Evolutionary conservation across 2,888 invertebrate genomes (phyloP), one percentile per base, ranked within the genome.

Genomic region (Sinodicranocentrus sp.): DNA sequence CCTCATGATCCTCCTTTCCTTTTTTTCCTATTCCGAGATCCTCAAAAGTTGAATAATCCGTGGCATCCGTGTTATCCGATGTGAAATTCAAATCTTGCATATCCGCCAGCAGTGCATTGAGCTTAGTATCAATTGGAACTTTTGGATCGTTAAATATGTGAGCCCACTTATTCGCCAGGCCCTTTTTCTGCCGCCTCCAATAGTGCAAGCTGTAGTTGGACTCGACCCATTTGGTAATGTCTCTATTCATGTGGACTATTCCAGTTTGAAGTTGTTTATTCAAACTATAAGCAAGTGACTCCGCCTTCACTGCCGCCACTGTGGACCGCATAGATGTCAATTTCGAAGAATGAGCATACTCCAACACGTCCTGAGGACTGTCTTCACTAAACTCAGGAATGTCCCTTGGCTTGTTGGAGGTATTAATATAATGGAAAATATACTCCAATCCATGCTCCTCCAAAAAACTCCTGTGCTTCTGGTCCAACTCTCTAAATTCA

Each of bases 391-490:
- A 17, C 1, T 63, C 33, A 0, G 25, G 61, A 0, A 43, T 8
- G 26, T 17, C 23, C n/a, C 71, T 5, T 6, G 57, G 57, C 59
- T 72, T 72, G 15, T 21, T 25, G 0, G 71, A 72, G 6, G 57
- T 39, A 21, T 72, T 72, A n/a, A 72, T 72, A 23, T n/a, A 72
- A 10, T 15, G 21, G 17, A 72, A 72, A 0, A 72, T 23, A 19
- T 70, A 15, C 1, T 1, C 8, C 2, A 2, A 70, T n/a, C 54
- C 70, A 17, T 52, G 1, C 19, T 54, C 10, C 21, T 23, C 15
- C n/a, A 52, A 19, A n/a, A n/a, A 52, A 19, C 15, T 52, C 17
- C 1, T 15, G 10, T 8, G 15, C 25, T 8, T 59, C 59, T 6
- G 25, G 25, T 43, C 17, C n/a, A 26, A 43, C 39, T 23, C 39